phyloP scores from a whole-genome alignment of 2,797 vertebrate species.

The Halcyon smyrnensis region DNA sequence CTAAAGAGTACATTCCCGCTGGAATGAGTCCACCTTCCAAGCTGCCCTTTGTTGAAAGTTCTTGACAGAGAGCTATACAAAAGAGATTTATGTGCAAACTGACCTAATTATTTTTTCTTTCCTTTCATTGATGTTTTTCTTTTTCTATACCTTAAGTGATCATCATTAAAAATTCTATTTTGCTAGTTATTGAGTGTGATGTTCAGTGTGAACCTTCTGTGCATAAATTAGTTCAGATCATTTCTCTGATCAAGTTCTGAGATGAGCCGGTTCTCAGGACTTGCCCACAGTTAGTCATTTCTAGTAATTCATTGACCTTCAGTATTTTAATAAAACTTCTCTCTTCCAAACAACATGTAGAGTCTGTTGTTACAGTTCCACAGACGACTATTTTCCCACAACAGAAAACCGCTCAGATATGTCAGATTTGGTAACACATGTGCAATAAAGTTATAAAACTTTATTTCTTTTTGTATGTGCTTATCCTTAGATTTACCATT shows the following conservation, averaged over 20 bases:
- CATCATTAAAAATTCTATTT: neutral
- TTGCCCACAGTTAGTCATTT: neutral
- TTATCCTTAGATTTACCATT: neutral
- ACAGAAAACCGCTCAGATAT: neutral
- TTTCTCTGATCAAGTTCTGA: neutral
- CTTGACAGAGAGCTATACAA: neutral
- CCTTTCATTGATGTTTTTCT: neutral
- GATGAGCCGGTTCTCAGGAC: neutral
- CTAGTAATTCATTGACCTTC: neutral
- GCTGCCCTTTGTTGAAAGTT: neutral
- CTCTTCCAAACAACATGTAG: neutral
- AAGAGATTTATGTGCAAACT: neutral
- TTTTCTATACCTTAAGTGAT: neutral
- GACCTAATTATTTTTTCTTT: neutral
- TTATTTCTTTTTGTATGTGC: neutral
- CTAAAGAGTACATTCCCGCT: neutral
- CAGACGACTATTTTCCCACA: neutral
- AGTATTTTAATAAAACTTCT: neutral
- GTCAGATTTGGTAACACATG: neutral
- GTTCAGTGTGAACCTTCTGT: neutral
- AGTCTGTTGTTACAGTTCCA: neutral
- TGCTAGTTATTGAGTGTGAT: neutral
- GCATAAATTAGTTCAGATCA: neutral
- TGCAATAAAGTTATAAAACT: neutral
- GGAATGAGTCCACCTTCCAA: neutral